Percentiles rank a stretch among this genome's conserved stretches.
These are phyloP conservation scores for Zhuqinia jingwanae DNA, from an alignment of 2,888 invertebrate genomes.

Conservation along the genomic window DNA sequence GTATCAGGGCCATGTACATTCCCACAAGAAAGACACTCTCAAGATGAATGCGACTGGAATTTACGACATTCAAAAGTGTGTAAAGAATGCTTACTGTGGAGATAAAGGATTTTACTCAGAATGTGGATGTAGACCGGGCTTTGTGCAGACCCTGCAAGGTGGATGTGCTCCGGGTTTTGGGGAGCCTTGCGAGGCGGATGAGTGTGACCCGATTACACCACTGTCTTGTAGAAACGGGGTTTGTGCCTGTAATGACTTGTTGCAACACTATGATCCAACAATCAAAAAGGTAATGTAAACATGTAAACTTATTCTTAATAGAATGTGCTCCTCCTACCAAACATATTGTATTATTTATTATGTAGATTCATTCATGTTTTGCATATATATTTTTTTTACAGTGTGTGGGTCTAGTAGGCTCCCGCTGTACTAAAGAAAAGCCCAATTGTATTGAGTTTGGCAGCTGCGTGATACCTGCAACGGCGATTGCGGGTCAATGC, in stretches of 20 bases:
- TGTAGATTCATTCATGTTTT: background rate
- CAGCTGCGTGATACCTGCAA: conserved; percentile 75
- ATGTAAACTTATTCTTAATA: no score
- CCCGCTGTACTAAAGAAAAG: conserved; percentile 66
- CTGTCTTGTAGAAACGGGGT: conserved; percentile 73
- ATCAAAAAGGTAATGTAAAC: conserved; percentile 70
- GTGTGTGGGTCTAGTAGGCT: conserved; percentile 71
- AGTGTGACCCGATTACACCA: conserved; percentile 72
- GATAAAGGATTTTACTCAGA: conserved; percentile 57
- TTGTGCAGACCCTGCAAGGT: conserved; percentile 64
- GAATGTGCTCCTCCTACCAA: no score
- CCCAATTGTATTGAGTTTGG: conserved; percentile 76
- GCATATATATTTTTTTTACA: conserved; percentile 10
- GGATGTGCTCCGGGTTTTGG: conserved; percentile 71
- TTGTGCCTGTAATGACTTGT: conserved; percentile 73
- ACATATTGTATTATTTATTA: no score
- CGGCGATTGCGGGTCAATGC: conserved; percentile 75
- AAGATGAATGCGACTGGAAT: conserved; percentile 58
- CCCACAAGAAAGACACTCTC: conserved; percentile 49
- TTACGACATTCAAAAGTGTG: conserved; percentile 75
- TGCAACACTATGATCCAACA: conserved; percentile 68
- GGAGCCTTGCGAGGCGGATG: conserved; percentile 64
- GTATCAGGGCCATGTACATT: conserved; percentile 76
- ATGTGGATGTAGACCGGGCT: conserved; percentile 71
- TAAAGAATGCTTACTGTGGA: conserved; percentile 72